These are phyloP conservation scores for Gerris buenoi DNA, from an alignment of 1,140 invertebrate species.

Conservation along the genomic window DNA sequence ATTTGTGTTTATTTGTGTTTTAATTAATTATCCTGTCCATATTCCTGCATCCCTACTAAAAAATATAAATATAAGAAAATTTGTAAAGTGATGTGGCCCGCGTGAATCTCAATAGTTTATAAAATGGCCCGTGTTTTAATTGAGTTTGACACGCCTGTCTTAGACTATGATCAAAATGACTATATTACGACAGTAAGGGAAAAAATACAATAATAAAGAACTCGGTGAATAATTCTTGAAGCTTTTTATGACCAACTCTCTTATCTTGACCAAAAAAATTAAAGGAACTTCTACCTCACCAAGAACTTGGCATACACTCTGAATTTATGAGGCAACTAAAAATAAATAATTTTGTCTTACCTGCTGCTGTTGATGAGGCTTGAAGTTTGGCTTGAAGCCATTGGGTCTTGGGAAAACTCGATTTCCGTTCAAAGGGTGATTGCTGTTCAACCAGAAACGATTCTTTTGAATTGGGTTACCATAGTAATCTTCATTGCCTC, in stretches of 20 bases:
- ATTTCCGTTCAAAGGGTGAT: neutral
- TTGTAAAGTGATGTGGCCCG: no score
- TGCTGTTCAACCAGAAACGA: neutral
- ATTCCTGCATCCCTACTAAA: no score
- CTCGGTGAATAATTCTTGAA: neutral
- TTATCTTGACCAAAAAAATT: no score
- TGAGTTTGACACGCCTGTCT: no score
- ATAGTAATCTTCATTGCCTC: neutral
- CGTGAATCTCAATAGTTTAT: no score
- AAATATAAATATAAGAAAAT: no score
- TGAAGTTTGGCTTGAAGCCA: neutral
- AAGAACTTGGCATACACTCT: neutral
- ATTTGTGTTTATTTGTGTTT: no score
- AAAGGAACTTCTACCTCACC: no score
- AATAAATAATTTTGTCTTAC: neutral
- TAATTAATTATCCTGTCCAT: no score
- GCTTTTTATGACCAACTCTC: neutral
- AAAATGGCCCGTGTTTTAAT: no score
- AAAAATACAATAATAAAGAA: neutral
- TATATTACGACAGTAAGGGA: no score
- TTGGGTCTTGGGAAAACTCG: neutral
- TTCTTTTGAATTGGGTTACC: neutral
- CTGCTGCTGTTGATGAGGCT: neutral
- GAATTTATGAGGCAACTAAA: neutral
- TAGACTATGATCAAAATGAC: no score